Conservation (phyloP, 2,888 invertebrate genomes). For the Lepetodrilus schrolli region DNA sequence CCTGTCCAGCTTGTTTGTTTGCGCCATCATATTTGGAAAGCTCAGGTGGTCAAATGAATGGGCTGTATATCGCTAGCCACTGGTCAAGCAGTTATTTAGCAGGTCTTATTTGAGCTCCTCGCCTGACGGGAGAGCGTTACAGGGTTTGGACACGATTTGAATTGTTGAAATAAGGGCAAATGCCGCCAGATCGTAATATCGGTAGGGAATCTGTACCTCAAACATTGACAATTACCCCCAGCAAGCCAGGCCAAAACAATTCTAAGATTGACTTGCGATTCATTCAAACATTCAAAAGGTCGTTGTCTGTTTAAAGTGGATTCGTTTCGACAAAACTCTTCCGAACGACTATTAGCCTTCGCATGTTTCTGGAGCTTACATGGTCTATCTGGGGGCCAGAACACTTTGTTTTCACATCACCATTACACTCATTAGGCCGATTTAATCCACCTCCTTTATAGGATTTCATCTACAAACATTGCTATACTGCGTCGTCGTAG, state of each 20-base stretch:
- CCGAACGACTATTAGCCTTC: neutral
- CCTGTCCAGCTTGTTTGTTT: constrained; percentile 2
- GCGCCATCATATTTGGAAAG: constrained; percentile 17
- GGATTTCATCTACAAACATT: neutral
- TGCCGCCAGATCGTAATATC: constrained; percentile 12
- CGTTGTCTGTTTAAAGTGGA: neutral
- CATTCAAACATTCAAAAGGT: constrained; percentile 17
- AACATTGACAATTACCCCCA: constrained; percentile 24
- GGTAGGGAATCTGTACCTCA: constrained; percentile 10
- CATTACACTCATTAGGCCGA: neutral
- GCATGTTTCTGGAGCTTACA: neutral
- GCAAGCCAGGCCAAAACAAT: constrained; percentile 4
- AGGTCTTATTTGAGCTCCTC: constrained; percentile 1
- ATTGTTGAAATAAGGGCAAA: neutral
- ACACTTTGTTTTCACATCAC: neutral
- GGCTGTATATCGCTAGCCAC: neutral
- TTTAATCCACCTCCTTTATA: neutral
- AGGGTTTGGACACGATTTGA: neutral
- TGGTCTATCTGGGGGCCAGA: neutral
- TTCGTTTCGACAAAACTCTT: neutral
- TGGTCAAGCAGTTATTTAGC: constrained; percentile 15
- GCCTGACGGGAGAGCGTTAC: neutral
- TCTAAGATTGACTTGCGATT: constrained; percentile 26
- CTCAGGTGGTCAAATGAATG: constrained; percentile 23
- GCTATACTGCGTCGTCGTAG: no score